Evolutionary conservation across 2,888 invertebrate species (phyloP).

Genomic region (Ornithoptera alexandrae): DNA sequence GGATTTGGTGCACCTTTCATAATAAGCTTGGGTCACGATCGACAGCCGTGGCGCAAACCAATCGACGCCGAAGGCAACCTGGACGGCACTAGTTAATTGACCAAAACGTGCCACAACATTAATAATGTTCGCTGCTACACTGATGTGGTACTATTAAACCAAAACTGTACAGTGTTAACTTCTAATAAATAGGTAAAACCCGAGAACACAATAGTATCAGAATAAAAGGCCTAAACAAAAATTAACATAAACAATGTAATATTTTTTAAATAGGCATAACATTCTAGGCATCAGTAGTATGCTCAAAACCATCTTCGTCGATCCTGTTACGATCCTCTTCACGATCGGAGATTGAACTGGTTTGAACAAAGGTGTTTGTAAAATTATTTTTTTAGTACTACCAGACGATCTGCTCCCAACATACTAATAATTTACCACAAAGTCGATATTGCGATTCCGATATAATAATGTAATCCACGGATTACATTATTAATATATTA

Average conservation of each 20-base stretch:
- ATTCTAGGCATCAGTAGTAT: no score
- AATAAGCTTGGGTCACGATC: slow-evolving; percentile 43
- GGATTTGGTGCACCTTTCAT: slow-evolving; percentile 42
- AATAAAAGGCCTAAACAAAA: no score
- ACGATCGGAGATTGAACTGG: no score
- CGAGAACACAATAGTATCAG: not conserved
- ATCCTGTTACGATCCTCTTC: no score
- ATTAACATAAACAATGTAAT: no score
- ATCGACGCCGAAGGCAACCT: slow-evolving; percentile 33
- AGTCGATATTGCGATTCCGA: no score
- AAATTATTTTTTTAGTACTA: no score
- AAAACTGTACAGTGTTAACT: slow-evolving; percentile 1
- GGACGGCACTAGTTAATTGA: slow-evolving; percentile 37
- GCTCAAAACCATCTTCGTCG: no score
- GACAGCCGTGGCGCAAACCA: slow-evolving; percentile 22
- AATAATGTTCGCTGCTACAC: slow-evolving; percentile 27
- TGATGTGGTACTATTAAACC: slow-evolving; percentile 24
- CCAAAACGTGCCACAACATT: slow-evolving; percentile 29
- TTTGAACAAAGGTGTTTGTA: no score
- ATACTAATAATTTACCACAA: no score
- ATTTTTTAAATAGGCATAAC: no score
- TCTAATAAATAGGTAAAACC: not conserved
- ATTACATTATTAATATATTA: not conserved
- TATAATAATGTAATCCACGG: not conserved
- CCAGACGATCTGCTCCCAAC: no score